These are phyloP conservation scores for Alauda arvensis DNA, from an alignment of 2,797 vertebrate species.

Conservation along the genomic window DNA sequence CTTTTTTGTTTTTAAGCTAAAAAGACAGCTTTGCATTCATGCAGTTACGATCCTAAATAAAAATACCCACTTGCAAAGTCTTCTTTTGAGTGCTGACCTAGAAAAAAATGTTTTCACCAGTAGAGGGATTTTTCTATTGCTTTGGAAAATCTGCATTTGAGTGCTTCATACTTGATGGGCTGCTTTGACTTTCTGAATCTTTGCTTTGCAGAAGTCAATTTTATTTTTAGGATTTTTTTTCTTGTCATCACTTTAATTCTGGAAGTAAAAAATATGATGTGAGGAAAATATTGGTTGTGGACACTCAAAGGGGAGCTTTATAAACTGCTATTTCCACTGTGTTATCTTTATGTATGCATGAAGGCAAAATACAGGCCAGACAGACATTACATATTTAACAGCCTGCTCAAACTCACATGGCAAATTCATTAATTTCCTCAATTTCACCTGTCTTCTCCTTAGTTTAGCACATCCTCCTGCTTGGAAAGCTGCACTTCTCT, in stretches of 20 bases:
- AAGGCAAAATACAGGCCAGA: conserved; percentile 16
- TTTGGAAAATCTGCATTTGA: neutral
- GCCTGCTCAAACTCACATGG: conserved; percentile 4
- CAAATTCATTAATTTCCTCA: conserved; percentile 19
- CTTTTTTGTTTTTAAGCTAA: neutral
- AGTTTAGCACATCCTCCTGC: neutral
- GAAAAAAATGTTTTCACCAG: neutral
- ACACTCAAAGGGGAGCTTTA: neutral
- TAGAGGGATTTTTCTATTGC: neutral
- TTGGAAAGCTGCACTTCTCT: neutral
- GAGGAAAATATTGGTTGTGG: neutral
- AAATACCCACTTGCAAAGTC: neutral
- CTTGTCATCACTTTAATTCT: neutral
- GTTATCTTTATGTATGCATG: neutral
- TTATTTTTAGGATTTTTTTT: neutral
- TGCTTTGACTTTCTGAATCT: neutral
- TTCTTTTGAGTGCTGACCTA: conserved; percentile 7
- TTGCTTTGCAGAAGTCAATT: neutral
- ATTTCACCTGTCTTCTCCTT: conserved; percentile 1
- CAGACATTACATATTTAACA: conserved; percentile 34
- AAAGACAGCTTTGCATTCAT: neutral
- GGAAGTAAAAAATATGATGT: neutral
- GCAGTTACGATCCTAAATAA: neutral
- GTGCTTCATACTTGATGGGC: fast-evolving
- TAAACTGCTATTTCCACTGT: neutral